Base-by-base conservation (phyloP, 1,140 invertebrate genomes). In the Papilio aristodemus region DNA sequence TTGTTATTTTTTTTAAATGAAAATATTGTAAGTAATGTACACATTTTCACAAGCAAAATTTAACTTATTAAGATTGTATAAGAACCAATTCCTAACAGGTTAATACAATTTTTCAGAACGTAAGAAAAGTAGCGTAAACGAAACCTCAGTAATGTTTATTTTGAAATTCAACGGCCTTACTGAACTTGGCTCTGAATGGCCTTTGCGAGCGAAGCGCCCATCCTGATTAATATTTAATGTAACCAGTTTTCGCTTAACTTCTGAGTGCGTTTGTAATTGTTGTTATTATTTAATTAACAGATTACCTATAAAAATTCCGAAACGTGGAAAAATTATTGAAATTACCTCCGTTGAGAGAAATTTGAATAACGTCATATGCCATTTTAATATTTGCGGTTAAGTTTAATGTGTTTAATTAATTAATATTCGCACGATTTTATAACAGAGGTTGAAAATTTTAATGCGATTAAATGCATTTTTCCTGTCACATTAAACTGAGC, bases 91-190 rank as follows among this genome's bases (percentile, higher is more conserved):
- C 0, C 0, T 37, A 14, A 11, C 36, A 60, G n/a, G 57, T 59
- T 58, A 25, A 57, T 25, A 36, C n/a, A 38, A 37, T 11, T 63
- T 63, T 63, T 43, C 60, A 43, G 37, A 39, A 62, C 19, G 22
- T 63, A 41, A 63, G 37, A n/a, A 63, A 41, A 25, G 19, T 43
- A 41, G 38, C 38, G 19, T 63, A 43, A 63, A 38, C 13, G 57
- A 59, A 59, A 63, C 19, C 38, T 41, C 60, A 19, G n/a, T 19
- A 63, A 63, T 14, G 60, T 63, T 63, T 62, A 22, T 38, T 63
- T 63, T 63, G 60, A 63, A 63, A 63, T 63, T 63, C 60, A 63
- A 63, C 25, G 37, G 60, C 41, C 37, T 39, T 11, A 39, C 36
- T 37, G 17, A 38, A 25, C 37, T 17, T 11, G 9, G 38, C 19